Evolutionary conservation across 1,140 invertebrate species (phyloP).

Genomic region (Cydia pomonella): DNA sequence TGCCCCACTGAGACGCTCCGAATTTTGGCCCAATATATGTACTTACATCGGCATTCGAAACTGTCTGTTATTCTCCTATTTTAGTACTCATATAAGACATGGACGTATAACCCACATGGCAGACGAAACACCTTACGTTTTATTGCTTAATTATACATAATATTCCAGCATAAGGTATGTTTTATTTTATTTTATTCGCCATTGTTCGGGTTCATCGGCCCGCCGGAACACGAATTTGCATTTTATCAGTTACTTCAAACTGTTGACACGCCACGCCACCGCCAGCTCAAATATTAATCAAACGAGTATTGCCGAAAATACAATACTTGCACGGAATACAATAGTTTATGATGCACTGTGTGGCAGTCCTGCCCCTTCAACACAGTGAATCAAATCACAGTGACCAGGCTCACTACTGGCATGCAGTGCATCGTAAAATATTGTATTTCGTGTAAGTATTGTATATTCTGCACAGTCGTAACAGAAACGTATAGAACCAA

Average conservation of each 20-base stretch:
- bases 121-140: background rate
- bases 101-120: background rate
- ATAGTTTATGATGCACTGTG: too few species aligned
- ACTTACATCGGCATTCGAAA: background rate
- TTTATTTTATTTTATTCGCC: background rate
- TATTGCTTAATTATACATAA: background rate
- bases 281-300: constrained; percentile 14
- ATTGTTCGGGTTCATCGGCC: constrained; percentile 26
- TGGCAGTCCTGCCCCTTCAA: too few species aligned
- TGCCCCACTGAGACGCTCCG: too few species aligned
- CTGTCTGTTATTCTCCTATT: background rate
- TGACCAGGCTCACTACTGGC: too few species aligned
- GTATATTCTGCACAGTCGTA: too few species aligned
- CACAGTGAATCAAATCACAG: too few species aligned
- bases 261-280: constrained; percentile 18
- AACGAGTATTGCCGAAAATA: background rate
- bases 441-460: too few species aligned
- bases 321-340: background rate
- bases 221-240: constrained; percentile 14
- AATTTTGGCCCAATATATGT: too few species aligned
- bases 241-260: constrained; percentile 29
- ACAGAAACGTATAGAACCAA: too few species aligned
- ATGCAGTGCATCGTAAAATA: too few species aligned
- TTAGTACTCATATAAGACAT: background rate
- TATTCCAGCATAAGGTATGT: constrained; percentile 3